Base-by-base conservation (phyloP, 53 echinoderm and acorn worm species). In the Apostichopus leukothele region DNA sequence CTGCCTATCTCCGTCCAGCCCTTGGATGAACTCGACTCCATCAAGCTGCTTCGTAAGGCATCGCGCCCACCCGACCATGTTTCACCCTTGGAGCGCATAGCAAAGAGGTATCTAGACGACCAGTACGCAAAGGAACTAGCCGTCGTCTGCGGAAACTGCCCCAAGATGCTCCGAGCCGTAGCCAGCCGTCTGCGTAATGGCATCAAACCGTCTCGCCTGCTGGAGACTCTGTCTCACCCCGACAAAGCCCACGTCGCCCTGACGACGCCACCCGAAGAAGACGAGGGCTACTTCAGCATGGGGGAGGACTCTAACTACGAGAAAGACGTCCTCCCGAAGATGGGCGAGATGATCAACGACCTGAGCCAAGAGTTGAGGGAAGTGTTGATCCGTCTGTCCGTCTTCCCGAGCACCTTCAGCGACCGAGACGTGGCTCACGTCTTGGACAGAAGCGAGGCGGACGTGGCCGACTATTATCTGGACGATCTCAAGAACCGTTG, bases 111-210 rank as follows among this genome's bases (percentile, higher is more conserved):
- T 10, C 86, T 90, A 14, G 92, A 90, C 19, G 92, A 94, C 13
- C 73, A 88, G 25, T 75, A 91, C 19, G 90, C 94, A 16, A 76
- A 90, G 52, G 86, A 89, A 53, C 84, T 97, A 12, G 93, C 95
- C 12, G 83, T 90, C 50, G 76, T 90, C 52, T 95, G 95, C 71
- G 97, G 97, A 14, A 94, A 95, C 52, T 92, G 92, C 63, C 97
- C 97, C 5, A 92, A 93, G 53, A 94, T 95, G 19, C 79, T 97
- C 52, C 71, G 95, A 51, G 93, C 95, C 7, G 91, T 97, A 20
- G 97, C 97, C 0, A 97, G 95, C 73, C 94, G 95, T 75, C 83
- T 97, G 52, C 86, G 87, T 59, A 86, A 52, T 9, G 94, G 94
- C 9, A 88, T 93, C 54, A 74, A 19, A 8, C 91, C 97, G 6